Percentiles rank a stretch among this genome's conserved stretches.
phyloP scores from a whole-genome alignment of 2,113 vertebrate genomes.

The Cygnus atratus region DNA sequence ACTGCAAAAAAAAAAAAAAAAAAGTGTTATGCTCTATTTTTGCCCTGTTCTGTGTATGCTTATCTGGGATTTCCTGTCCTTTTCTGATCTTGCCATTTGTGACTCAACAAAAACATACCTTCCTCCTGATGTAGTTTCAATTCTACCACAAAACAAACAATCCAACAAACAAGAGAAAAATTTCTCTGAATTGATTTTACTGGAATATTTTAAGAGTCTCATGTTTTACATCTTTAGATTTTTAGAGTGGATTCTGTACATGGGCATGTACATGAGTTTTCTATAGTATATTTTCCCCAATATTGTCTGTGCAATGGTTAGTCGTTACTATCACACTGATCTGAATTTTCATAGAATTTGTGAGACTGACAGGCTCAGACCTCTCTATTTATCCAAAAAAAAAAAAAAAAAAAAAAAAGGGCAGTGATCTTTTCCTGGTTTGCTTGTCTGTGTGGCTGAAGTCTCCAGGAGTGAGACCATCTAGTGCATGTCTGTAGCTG shows the following conservation, averaged over 20 bases:
- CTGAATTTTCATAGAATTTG: not conserved
- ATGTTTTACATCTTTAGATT: not conserved
- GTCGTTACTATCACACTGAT: not conserved
- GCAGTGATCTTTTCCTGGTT: not conserved
- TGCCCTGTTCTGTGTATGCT: not conserved
- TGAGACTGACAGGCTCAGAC: not conserved
- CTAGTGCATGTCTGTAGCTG: not conserved
- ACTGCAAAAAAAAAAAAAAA: not conserved
- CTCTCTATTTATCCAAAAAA: not conserved
- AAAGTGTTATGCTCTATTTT: not conserved
- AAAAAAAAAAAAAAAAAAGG: too few relatives aligned
- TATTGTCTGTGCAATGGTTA: not conserved
- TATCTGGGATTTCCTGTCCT: not conserved
- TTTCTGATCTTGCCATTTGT: not conserved
- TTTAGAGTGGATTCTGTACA: not conserved
- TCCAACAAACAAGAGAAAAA: not conserved
- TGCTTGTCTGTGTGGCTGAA: not conserved
- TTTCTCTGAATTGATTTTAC: not conserved
- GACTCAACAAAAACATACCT: not conserved
- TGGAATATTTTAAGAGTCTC: not conserved
- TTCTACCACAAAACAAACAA: not conserved
- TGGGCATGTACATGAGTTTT: fast-evolving
- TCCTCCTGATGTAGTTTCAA: not conserved
- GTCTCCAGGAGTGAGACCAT: not conserved
- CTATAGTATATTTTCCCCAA: fast-evolving